These are phyloP conservation scores for Premnoplex brunnescens DNA, from an alignment of 2,797 vertebrate genomes.

Conservation along the genomic window DNA sequence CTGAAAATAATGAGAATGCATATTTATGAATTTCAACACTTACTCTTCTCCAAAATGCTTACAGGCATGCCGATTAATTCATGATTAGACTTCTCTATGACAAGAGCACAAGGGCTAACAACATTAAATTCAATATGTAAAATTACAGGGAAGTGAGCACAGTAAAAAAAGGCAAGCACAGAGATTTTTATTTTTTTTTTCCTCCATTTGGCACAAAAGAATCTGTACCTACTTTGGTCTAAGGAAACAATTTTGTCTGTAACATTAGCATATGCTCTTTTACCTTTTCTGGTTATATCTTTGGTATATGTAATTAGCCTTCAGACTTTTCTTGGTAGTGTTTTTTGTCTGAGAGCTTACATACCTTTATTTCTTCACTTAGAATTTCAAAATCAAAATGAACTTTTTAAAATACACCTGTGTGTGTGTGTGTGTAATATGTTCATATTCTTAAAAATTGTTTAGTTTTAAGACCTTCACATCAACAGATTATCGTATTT, in stretches of 20 bases:
- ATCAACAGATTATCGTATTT: background rate
- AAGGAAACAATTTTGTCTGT: background rate
- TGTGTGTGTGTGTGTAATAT: background rate
- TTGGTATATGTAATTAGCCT: background rate
- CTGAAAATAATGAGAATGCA: background rate
- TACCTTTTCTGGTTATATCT: background rate
- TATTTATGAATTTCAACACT: background rate
- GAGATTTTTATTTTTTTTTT: background rate
- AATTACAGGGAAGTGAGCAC: background rate
- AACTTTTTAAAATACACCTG: accelerated
- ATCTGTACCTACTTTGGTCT: background rate
- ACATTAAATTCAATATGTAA: background rate
- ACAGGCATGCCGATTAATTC: background rate
- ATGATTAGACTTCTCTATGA: background rate
- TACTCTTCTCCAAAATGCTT: background rate
- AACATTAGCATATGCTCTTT: background rate
- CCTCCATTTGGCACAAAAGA: background rate
- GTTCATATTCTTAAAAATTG: background rate
- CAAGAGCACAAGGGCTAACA: background rate
- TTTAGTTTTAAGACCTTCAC: background rate
- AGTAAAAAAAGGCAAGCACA: background rate
- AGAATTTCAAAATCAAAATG: background rate
- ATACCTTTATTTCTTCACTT: background rate
- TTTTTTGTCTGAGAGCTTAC: background rate
- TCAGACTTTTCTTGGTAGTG: background rate